Conservation (phyloP, 53 echinoderm and acorn worm species). For the Echinometra lucunter region DNA sequence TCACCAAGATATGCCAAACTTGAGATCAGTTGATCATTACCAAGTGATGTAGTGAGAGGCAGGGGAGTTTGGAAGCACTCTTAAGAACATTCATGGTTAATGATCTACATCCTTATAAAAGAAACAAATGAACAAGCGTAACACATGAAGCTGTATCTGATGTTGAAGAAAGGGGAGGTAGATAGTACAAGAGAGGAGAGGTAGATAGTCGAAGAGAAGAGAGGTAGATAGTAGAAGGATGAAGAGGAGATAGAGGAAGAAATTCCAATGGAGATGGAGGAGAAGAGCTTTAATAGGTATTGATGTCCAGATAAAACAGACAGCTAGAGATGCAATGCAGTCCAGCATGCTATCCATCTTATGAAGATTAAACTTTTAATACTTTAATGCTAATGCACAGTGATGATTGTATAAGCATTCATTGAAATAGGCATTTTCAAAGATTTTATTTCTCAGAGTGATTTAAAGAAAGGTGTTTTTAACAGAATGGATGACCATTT, state of each 20-base stretch:
- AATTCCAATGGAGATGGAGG: neutral
- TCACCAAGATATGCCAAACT: conserved; percentile 14
- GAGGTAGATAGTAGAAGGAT: neutral
- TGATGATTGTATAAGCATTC: too few relatives aligned
- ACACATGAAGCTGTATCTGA: too few relatives aligned
- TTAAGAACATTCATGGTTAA: conserved; percentile 31
- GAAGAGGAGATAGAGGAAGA: neutral
- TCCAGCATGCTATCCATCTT: neutral
- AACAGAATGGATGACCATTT: too few relatives aligned
- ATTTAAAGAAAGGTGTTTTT: too few relatives aligned
- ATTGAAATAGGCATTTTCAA: neutral
- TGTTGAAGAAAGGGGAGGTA: neutral
- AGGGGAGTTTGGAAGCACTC: neutral
- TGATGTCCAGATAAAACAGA: neutral
- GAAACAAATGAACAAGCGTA: too few relatives aligned
- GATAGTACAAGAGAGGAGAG: neutral
- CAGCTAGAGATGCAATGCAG: neutral
- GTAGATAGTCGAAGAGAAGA: neutral
- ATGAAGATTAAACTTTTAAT: too few relatives aligned
- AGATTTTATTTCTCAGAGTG: neutral
- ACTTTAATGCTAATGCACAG: too few relatives aligned
- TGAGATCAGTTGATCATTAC: conserved; percentile 34
- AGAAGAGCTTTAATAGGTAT: neutral
- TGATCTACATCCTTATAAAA: conserved; percentile 33
- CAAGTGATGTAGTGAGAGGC: conserved; percentile 32